Base-by-base conservation (phyloP, 1,140 invertebrate genomes). In the Diachasmimorpha longicaudata region DNA sequence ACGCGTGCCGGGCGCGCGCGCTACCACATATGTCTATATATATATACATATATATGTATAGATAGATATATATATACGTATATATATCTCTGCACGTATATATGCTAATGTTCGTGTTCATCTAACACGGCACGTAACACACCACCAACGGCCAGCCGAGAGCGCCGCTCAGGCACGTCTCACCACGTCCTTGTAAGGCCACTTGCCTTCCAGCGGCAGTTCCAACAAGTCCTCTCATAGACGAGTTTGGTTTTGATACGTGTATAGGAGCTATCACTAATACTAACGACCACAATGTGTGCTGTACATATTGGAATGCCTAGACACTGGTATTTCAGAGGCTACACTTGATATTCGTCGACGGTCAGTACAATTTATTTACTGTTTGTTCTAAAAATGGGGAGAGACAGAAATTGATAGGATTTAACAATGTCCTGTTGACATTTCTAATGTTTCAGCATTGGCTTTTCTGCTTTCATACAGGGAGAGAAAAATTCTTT, bases 181-280 rank as follows among this genome's bases (percentile, higher is more conserved):
- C 77, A 81, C 77, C 81, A 84, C 86, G 87, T 85, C 87, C 87
- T 87, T 87, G 87, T 87, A 88, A 88, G 87, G 87, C 86, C 87
- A 86, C 85, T 87, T 84, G 86, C 82, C 81, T 83, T 81, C 77
- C 80, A 79, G 68, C 72, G 67, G 52, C 72, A 74, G 46, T 79
- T 79, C 74, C 70, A 68, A 39, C 70, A 66, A 67, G 39, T 69
- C 66, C 44, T 52, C 52, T 48, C 67, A 71, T 25, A 70, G 13
- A 74, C 55, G 25, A 21, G 13, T 44, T 44, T 42, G 37, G 1
- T 16, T 21, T 19, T 37, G 10, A 63, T 58, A 39, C 19, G 13
- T 36, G 42, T 66, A 31, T 67, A 2, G 42, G 23, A 16, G 21
- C n/a, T 36, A 44, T 21, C 39, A 68, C 72, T 68, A 67, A 73